A percentile compares a stretch with the other conserved stretches of the same genome.
Evolutionary conservation across 2,888 invertebrate species (phyloP).

Genomic region (Metacarcinus magister): DNA sequence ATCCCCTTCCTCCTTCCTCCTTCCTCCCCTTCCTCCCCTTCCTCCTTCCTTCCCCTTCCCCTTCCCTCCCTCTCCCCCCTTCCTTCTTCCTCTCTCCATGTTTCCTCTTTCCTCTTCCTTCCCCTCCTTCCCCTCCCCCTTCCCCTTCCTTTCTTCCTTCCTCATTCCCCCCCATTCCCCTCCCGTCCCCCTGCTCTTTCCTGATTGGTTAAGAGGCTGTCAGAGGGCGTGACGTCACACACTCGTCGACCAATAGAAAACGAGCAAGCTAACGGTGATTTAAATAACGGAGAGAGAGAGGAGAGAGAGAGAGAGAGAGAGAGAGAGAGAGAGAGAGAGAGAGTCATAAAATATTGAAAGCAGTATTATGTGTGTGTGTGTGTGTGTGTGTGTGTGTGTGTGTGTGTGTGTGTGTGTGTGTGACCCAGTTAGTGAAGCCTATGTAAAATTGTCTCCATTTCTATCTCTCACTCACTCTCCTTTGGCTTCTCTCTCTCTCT

Average conservation of each 20-base stretch:
- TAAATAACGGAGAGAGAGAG: neutral
- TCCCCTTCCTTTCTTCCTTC: neutral
- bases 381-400: constrained; percentile 49
- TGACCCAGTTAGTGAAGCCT: neutral
- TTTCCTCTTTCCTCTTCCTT: neutral
- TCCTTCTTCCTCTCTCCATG: constrained; percentile 8
- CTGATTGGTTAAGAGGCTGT: neutral
- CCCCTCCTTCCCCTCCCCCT: neutral
- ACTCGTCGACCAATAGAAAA: neutral
- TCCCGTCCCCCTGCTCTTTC: neutral
- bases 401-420: constrained; percentile 61
- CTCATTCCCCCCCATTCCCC: constrained; percentile 38
- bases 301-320: constrained; percentile 62
- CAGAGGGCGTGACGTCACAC: neutral
- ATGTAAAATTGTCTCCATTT: neutral
- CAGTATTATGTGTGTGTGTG: no score
- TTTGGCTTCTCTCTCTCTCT: constrained; percentile 43
- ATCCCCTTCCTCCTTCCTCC: neutral
- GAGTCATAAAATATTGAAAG: neutral
- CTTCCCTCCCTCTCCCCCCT: neutral
- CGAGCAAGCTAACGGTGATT: neutral
- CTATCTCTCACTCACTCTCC: neutral
- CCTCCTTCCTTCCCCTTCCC: neutral
- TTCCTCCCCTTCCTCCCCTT: neutral
- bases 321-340: neutral